Base-by-base conservation (phyloP, 2,888 invertebrate species). In the Cyaniris semiargus region DNA sequence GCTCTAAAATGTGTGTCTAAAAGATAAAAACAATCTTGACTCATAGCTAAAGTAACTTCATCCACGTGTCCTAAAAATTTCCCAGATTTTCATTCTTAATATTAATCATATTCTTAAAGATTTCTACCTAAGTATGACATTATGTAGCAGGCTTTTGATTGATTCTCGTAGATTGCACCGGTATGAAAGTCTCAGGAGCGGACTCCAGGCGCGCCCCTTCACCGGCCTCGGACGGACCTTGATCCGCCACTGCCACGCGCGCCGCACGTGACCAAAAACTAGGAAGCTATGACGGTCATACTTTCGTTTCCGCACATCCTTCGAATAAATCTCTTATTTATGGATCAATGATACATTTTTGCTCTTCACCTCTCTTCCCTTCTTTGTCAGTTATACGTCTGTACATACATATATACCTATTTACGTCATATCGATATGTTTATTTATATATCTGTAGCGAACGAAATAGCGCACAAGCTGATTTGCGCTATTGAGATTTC, bases 181-280 rank as follows among this genome's bases (percentile, higher is more conserved):
- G 23, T 21, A 66, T 27, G 27, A 66, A 66, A 66, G 18, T 23
- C 60, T 60, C 66, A 66, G 66, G 66, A 66, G 66, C 66, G 66
- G 66, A 15, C 66, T 66, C 66, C 66, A 15, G 66, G 15, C 23
- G 66, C 15, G 66, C 66, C 66, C 66, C 27, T 66, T 66, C 66
- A 66, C 66, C 66, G 27, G 27, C 66, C 66, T 66, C 66, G 66
- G 27, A 5, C 15, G 27, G 66, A 66, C 66, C 66, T 66, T 66
- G 66, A 66, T 66, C 66, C 66, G 66, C 66, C 66, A 27, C 66
- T 66, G 66, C 27, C 66, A 66, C 66, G 66, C 27, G 13, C 15
- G 27, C 4, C 27, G 15, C 66, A 66, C 66, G 66, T 66, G 66
- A 21, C 13, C 66, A 53, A 53, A 48, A 53, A 27, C 66, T 66